These are phyloP conservation scores for Danio aesculapii DNA, from an alignment of 2,797 vertebrate genomes.

Conservation along the genomic window DNA sequence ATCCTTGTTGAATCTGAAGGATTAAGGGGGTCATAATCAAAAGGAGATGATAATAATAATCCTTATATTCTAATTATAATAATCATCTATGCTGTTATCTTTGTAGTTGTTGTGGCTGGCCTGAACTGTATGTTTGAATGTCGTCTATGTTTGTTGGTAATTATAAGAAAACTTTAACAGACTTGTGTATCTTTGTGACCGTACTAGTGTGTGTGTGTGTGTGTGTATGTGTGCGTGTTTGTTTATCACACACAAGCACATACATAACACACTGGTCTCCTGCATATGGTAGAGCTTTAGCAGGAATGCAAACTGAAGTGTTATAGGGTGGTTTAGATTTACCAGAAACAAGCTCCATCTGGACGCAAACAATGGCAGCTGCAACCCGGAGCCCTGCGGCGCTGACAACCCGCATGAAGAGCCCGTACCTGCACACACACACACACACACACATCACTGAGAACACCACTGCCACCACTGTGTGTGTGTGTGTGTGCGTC, in stretches of 20 bases:
- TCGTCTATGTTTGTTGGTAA: too few relatives aligned
- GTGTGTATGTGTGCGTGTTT: neutral
- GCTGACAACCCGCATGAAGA: conserved; percentile 26
- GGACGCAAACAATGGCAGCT: conserved; percentile 56
- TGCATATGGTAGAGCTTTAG: conserved; percentile 61
- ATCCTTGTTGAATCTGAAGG: too few relatives aligned
- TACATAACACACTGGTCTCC: conserved; percentile 3
- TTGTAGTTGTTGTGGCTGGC: too few relatives aligned
- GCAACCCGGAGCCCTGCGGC: conserved; percentile 27
- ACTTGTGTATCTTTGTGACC: neutral
- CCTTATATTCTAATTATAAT: too few relatives aligned
- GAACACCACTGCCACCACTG: too few relatives aligned
- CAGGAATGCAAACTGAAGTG: conserved; percentile 65
- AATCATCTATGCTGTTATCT: too few relatives aligned
- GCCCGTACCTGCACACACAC: conserved; percentile 33
- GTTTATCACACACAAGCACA: too few relatives aligned
- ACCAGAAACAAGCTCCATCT: conserved; percentile 66
- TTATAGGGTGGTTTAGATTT: conserved; percentile 59
- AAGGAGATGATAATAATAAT: too few relatives aligned
- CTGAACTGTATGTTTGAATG: too few relatives aligned
- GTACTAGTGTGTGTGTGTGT: neutral
- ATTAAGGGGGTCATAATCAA: too few relatives aligned
- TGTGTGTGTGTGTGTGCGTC: too few relatives aligned
- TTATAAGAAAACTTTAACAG: neutral
- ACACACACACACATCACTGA: neutral